A percentile compares a stretch with the other conserved stretches of the same genome.
Evolutionary conservation across 2,113 vertebrate genomes (phyloP).

Genomic region (Caranx melampygus): DNA sequence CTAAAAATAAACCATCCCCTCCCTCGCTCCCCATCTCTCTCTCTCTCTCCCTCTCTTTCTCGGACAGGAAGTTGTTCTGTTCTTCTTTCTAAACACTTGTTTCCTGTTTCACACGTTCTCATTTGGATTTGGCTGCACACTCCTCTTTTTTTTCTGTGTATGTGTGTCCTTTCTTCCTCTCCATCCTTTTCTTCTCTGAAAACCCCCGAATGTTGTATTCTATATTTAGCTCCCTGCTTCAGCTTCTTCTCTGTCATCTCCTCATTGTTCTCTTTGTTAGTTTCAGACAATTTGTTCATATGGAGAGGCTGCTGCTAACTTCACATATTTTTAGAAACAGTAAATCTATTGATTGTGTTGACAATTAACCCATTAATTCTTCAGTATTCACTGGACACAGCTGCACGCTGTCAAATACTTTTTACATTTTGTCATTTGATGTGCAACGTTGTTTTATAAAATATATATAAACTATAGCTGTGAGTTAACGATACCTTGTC

Average conservation of each 20-base stretch:
- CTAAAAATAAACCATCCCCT: slow-evolving; percentile 61
- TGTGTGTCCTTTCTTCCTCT: not conserved
- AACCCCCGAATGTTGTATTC: not conserved
- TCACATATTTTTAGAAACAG: not conserved
- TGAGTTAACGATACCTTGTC: no score
- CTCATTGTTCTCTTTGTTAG: not conserved
- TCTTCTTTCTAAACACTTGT: slow-evolving; percentile 82
- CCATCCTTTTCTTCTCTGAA: not conserved
- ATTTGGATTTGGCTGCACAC: slow-evolving; percentile 30
- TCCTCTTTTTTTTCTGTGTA: slow-evolving; percentile 4
- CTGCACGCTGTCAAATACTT: no score
- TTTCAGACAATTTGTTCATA: not conserved
- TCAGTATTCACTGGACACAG: no score
- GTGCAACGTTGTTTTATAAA: no score
- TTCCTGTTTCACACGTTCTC: slow-evolving; percentile 83
- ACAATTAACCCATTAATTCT: no score
- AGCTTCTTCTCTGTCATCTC: not conserved
- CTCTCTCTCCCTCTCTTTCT: not conserved
- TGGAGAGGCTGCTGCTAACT: not conserved
- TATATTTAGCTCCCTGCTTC: not conserved
- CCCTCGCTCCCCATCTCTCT: not conserved
- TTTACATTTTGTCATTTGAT: no score
- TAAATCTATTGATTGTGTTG: not conserved
- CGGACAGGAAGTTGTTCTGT: slow-evolving; percentile 84
- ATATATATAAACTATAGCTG: no score